phyloP scores from a whole-genome alignment of 2,113 vertebrate species.

The Pantherophis guttatus region DNA sequence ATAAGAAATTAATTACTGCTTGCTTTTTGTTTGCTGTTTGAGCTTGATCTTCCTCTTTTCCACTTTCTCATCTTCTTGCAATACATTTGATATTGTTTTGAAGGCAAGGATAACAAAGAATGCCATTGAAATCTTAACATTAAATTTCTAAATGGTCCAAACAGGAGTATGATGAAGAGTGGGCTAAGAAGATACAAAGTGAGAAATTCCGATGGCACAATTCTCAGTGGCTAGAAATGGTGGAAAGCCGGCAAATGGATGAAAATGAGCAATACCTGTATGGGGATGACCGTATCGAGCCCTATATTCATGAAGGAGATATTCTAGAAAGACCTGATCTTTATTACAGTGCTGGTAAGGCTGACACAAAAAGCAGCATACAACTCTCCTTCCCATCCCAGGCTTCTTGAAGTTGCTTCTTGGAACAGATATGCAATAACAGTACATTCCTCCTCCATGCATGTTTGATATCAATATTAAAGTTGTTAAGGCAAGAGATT shows the following conservation, averaged over 20 bases:
- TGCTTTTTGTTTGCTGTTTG: not conserved
- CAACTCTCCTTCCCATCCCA: not conserved
- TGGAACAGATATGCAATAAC: not conserved
- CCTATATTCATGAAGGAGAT: constrained; percentile 81
- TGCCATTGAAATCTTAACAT: not conserved
- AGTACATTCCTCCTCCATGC: not conserved
- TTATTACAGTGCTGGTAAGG: constrained; percentile 84
- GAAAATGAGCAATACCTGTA: constrained; percentile 82
- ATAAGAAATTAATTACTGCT: not conserved
- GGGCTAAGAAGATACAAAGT: constrained; percentile 87
- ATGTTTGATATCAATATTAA: not conserved
- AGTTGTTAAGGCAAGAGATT: not conserved
- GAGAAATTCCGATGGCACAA: constrained; percentile 94
- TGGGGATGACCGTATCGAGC: constrained; percentile 78
- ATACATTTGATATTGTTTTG: not conserved
- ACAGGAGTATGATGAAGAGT: constrained; percentile 90
- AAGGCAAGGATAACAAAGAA: not conserved
- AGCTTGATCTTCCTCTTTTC: not conserved
- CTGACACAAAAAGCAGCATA: fast-evolving
- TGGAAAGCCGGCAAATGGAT: constrained; percentile 85
- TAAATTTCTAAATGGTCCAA: constrained; percentile 28
- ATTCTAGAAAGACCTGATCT: constrained; percentile 86
- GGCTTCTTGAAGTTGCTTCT: not conserved
- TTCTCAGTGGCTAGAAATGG: constrained; percentile 96
- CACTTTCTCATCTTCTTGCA: not conserved